These are phyloP conservation scores for Galemys pyrenaicus DNA, from an alignment of 2,113 vertebrate species.

Conservation along the genomic window DNA sequence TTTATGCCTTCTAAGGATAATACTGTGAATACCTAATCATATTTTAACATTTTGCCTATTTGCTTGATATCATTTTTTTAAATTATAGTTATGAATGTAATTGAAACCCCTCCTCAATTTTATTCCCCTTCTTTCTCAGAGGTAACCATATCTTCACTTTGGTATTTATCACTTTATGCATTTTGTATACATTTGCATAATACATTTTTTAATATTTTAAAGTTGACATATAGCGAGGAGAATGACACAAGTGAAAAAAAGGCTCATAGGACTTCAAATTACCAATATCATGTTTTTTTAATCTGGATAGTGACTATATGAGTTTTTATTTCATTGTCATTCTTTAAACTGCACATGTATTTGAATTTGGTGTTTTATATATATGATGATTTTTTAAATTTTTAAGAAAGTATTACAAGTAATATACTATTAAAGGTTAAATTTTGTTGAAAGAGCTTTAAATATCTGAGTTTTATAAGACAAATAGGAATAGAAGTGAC, in stretches of 20 bases:
- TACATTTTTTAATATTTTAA: background rate
- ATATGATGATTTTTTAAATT: background rate
- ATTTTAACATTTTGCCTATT: background rate
- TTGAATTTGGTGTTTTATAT: background rate
- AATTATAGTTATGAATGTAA: background rate
- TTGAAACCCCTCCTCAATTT: background rate
- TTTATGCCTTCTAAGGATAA: background rate
- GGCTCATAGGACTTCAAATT: background rate
- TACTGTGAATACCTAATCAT: background rate
- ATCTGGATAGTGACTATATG: background rate
- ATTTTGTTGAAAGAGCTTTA: background rate
- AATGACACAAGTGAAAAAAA: background rate
- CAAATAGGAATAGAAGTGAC: background rate
- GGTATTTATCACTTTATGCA: background rate
- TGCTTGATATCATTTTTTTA: background rate
- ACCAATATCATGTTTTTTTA: background rate
- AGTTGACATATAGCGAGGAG: background rate
- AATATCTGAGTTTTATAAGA: background rate
- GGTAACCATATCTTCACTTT: background rate
- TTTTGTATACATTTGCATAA: conserved; percentile 24
- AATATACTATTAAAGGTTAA: background rate
- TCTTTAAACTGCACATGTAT: background rate
- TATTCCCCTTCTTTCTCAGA: background rate
- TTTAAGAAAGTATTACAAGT: background rate
- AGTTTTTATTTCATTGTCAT: background rate